Conservation (phyloP, 2,888 invertebrate species). For the Exocentrus adspersus region DNA sequence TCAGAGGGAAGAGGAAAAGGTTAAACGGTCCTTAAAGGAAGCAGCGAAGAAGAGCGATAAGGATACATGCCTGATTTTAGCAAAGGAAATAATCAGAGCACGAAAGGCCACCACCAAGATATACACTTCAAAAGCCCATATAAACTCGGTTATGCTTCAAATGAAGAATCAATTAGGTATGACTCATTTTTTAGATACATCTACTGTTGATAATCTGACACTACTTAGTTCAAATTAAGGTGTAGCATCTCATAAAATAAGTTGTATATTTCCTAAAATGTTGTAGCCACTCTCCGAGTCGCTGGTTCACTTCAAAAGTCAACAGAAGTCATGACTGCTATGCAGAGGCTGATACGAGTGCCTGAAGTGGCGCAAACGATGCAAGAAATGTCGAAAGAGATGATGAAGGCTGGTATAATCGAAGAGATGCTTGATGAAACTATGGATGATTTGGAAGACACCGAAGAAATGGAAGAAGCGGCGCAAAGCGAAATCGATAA, state of each 20-base stretch:
- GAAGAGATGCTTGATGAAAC: slow-evolving; percentile 99
- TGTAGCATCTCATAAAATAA: too few relatives aligned
- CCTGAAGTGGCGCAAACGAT: slow-evolving; percentile 96
- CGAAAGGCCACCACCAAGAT: slow-evolving; percentile 90
- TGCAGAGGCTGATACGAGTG: slow-evolving; percentile 90
- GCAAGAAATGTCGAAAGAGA: slow-evolving; percentile 98
- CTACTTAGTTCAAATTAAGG: not conserved
- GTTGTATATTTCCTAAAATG: too few relatives aligned
- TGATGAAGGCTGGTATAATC: slow-evolving; percentile 99
- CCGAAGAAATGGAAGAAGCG: slow-evolving; percentile 94
- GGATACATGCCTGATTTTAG: slow-evolving; percentile 92
- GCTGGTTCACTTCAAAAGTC: slow-evolving; percentile 94
- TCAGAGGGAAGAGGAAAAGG: slow-evolving; percentile 97
- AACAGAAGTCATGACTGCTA: slow-evolving; percentile 98
- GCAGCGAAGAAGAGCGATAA: slow-evolving; percentile 95
- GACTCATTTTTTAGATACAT: too few relatives aligned
- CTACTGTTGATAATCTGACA: too few relatives aligned
- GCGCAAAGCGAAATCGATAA: slow-evolving; percentile 84
- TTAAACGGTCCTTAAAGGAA: slow-evolving; percentile 91
- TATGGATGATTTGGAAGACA: slow-evolving; percentile 92
- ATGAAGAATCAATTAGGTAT: slow-evolving; percentile 97
- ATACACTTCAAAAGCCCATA: slow-evolving; percentile 95
- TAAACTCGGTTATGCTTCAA: slow-evolving; percentile 95
- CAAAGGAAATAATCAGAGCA: slow-evolving; percentile 91
- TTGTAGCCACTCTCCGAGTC: slow-evolving; percentile 87